Conservation (phyloP, 2,113 vertebrate species). For the Rhagologus leucostigma region DNA sequence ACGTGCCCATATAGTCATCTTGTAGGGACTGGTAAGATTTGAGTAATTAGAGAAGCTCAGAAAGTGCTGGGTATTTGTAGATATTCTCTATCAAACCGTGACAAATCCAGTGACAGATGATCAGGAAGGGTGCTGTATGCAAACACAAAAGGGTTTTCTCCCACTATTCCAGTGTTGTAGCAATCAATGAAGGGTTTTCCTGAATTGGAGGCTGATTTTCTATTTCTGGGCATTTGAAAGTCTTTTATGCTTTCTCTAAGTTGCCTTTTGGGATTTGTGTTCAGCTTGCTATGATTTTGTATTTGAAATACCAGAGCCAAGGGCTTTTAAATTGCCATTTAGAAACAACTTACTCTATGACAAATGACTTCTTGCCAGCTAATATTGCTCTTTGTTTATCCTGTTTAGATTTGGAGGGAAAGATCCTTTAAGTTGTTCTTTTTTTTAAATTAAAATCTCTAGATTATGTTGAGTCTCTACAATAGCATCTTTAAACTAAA, state of each 20-base stretch:
- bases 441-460: not conserved
- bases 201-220: not conserved
- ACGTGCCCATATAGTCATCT: not conserved
- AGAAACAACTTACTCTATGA: not conserved
- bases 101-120: not conserved
- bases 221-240: not conserved
- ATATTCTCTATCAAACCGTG: not conserved
- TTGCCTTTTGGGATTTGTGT: not conserved
- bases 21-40: not conserved
- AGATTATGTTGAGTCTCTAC: not conserved
- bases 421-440: not conserved
- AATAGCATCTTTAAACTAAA: not conserved
- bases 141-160: not conserved
- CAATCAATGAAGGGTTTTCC: not conserved
- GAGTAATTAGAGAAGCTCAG: not conserved
- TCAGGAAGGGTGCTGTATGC: not conserved
- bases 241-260: not conserved
- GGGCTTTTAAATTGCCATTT: not conserved
- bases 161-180: fast-evolving
- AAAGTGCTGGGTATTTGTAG: not conserved
- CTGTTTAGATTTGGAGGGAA: not conserved
- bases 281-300: not conserved
- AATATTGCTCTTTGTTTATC: not conserved
- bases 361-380: not conserved
- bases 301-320: not conserved